Evolutionary conservation across 1,140 invertebrate genomes (phyloP).

Genomic region (Oncopeltus fasciatus): DNA sequence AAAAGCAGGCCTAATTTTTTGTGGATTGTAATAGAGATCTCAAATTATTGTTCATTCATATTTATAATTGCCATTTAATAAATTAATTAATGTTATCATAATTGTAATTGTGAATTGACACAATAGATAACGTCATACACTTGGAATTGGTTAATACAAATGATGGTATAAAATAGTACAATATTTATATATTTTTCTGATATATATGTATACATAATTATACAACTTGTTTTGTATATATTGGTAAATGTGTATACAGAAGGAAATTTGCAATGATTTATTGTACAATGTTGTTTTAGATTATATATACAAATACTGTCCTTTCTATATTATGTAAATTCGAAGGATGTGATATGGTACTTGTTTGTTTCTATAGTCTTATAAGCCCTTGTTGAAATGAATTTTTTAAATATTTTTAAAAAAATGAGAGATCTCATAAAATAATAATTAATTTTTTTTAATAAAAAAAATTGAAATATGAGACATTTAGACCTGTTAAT

Average conservation of each 20-base stretch:
- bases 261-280: not conserved
- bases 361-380: slow-evolving; percentile 3
- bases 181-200: slow-evolving; percentile 10
- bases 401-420: slow-evolving; percentile 10
- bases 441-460: too few species aligned
- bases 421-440: slow-evolving; percentile 9
- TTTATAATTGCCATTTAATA: not conserved
- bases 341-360: slow-evolving; percentile 7
- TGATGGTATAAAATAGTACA: not conserved
- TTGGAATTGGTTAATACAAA: not conserved
- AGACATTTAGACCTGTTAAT: slow-evolving; percentile 3
- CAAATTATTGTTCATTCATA: not conserved
- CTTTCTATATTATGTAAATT: not conserved
- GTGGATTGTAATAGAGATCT: slow-evolving; percentile 5
- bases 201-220: not conserved
- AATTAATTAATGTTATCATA: not conserved
- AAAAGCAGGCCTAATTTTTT: slow-evolving; percentile 9
- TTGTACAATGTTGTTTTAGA: not conserved
- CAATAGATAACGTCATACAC: not conserved
- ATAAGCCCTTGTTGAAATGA: slow-evolving; percentile 1
- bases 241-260: not conserved
- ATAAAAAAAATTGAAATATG: not conserved
- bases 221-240: not conserved
- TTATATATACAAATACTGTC: not conserved
- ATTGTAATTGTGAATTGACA: not conserved